Base-by-base conservation (phyloP, 2,797 vertebrate species). In the Aratinga solstitialis region DNA sequence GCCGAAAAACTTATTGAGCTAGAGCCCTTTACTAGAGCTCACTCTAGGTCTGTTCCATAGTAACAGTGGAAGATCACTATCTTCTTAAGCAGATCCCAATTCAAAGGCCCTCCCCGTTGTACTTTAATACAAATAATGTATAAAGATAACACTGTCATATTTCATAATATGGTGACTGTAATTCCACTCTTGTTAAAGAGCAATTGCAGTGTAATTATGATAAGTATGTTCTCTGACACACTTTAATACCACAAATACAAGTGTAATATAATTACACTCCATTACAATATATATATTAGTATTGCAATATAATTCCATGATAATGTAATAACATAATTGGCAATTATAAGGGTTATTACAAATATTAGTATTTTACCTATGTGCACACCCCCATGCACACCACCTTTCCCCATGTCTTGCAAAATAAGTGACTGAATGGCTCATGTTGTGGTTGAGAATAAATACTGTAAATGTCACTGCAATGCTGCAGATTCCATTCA, bases 151-250 rank as follows among this genome's bases (percentile, higher is more conserved):
- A 11, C 48, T 79, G 83, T 68, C 61, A 62, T 84, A 77, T 87
- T 92, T 96, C 81, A 95, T 78, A 95, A 93, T 48, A 69, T 74
- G 74, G 26, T 92, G 91, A 96, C 90, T 94, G 63, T 74, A 96
- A 96, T 95, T 92, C 93, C 86, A 90, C 61, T 93, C 68, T n/a
- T 77, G 65, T 61, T 94, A 90, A 96, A 94, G 87, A 95, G 93
- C 91, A 96, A 94, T 93, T 96, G 90, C 75, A 56, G 74, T 50
- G 65, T 93, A 96, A 94, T 95, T 96, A 95, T 94, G 87, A 95
- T 93, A 84, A 97, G 95, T 95, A 50, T 94, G 90, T 90, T 95
- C 88, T 45, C 88, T 89, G 92, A 92, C 90, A 94, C 61, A 32
- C 77, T 96, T 93, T 95, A 82, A 79, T 80, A 48, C 65, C 90